Conservation (phyloP, 2,113 vertebrate genomes). For the Sclerurus mexicanus region DNA sequence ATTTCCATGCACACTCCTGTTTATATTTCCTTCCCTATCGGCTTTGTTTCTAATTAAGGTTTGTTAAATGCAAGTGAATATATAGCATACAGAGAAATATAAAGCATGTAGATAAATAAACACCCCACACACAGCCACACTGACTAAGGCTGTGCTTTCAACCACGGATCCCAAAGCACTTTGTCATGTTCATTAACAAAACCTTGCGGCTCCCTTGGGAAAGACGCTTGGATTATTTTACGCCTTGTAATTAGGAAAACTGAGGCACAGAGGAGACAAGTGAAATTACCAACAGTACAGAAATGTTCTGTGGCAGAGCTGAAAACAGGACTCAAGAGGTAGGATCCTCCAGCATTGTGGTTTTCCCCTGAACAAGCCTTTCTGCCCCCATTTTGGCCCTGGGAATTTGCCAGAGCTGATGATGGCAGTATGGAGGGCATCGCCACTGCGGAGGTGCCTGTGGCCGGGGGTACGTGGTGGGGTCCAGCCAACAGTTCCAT, state of each 20-base stretch:
- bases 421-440: neutral
- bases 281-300: conserved; percentile 30
- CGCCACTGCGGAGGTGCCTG: rapidly evolving
- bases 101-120: conserved; percentile 59
- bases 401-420: neutral
- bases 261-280: conserved; percentile 62
- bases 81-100: conserved; percentile 9
- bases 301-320: neutral
- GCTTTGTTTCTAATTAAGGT: conserved; percentile 64
- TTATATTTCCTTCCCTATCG: conserved; percentile 57
- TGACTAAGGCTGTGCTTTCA: conserved; percentile 13
- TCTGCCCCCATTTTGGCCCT: neutral
- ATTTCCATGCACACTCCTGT: conserved; percentile 53
- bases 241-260: conserved; percentile 62
- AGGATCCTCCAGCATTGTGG: neutral
- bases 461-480: rapidly evolving
- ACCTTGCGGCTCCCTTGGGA: conserved; percentile 50
- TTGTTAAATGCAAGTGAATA: conserved; percentile 40
- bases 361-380: neutral
- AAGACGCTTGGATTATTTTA: conserved; percentile 44
- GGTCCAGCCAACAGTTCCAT: neutral
- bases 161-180: conserved; percentile 61
- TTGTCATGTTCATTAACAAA: conserved; percentile 64
- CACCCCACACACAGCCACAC: neutral
- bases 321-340: neutral